Percentiles rank a stretch among this genome's conserved stretches.
Conservation (phyloP, 2,113 vertebrate species). For the Mormyrus lacerda region DNA sequence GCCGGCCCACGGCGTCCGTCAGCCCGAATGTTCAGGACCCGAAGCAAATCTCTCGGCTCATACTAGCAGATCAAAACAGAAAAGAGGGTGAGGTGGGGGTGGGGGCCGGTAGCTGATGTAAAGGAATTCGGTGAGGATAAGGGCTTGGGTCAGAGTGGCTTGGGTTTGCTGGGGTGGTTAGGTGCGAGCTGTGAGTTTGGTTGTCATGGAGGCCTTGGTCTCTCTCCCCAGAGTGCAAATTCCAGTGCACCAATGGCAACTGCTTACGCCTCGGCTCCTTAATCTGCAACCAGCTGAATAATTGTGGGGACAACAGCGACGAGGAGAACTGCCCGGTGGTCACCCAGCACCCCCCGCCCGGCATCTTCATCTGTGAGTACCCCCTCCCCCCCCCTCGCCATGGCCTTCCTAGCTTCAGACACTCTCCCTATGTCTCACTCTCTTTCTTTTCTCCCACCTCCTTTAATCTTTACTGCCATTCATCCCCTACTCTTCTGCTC, state of each 20-base stretch:
- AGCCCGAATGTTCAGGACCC: neutral
- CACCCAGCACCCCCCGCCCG: conserved; percentile 86
- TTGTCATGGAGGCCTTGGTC: conserved; percentile 1
- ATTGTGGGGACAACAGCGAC: conserved; percentile 96
- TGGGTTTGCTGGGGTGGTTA: neutral
- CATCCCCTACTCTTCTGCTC: neutral
- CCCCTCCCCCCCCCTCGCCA: neutral
- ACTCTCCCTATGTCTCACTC: conserved; percentile 15
- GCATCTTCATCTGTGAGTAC: conserved; percentile 90
- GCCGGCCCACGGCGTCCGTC: neutral
- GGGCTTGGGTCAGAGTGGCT: neutral
- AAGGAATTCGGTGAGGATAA: neutral
- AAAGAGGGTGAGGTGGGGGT: neutral
- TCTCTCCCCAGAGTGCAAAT: conserved; percentile 85
- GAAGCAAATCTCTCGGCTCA: neutral
- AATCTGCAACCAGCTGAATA: conserved; percentile 95
- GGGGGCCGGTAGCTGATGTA: neutral
- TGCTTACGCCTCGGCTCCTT: conserved; percentile 88
- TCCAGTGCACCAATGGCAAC: conserved; percentile 93
- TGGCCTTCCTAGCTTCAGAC: neutral
- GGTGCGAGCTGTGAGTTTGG: neutral
- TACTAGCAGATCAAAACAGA: neutral
- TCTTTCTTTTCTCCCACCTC: conserved; percentile 25
- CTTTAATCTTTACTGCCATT: neutral
- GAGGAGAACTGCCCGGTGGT: conserved; percentile 92